These are phyloP conservation scores for Macroramphosus scolopax DNA, from an alignment of 2,797 vertebrate species.

Conservation along the genomic window DNA sequence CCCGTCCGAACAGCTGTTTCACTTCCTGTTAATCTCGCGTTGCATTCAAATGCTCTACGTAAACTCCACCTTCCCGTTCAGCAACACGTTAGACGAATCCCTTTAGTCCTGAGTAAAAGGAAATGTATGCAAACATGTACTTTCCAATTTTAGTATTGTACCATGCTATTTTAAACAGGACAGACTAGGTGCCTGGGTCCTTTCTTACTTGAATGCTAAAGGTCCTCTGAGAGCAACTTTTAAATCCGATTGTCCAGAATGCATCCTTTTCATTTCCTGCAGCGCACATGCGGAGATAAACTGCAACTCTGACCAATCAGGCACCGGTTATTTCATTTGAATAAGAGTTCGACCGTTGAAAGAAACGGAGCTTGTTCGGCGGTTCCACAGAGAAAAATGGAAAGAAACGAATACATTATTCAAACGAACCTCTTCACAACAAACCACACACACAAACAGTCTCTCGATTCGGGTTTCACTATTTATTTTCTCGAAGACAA, in stretches of 20 bases:
- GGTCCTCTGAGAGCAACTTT: no score
- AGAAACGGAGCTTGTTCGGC: no score
- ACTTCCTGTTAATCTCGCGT: constrained; percentile 48
- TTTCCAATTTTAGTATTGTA: no score
- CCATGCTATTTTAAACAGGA: no score
- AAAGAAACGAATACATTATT: no score
- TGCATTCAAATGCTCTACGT: constrained; percentile 37
- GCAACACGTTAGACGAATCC: no score
- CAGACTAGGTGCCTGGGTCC: no score
- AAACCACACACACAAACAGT: constrained; percentile 54
- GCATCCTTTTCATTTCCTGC: background rate
- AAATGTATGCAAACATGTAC: no score
- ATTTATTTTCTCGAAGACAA: constrained; percentile 99
- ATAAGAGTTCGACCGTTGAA: constrained; percentile 4
- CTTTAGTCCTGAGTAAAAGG: no score
- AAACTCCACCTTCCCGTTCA: no score
- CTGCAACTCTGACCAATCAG: constrained; percentile 48
- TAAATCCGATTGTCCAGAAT: background rate
- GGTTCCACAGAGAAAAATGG: no score
- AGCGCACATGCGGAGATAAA: constrained; percentile 56
- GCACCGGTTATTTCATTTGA: constrained; percentile 29
- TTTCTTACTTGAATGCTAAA: no score
- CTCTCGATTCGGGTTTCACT: constrained; percentile 83
- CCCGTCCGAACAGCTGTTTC: constrained; percentile 20
- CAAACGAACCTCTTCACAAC: constrained; percentile 25